A percentile compares a stretch with the other conserved stretches of the same genome.
These are phyloP conservation scores for Barbus barbus DNA, from an alignment of 2,113 vertebrate species.

Conservation along the genomic window DNA sequence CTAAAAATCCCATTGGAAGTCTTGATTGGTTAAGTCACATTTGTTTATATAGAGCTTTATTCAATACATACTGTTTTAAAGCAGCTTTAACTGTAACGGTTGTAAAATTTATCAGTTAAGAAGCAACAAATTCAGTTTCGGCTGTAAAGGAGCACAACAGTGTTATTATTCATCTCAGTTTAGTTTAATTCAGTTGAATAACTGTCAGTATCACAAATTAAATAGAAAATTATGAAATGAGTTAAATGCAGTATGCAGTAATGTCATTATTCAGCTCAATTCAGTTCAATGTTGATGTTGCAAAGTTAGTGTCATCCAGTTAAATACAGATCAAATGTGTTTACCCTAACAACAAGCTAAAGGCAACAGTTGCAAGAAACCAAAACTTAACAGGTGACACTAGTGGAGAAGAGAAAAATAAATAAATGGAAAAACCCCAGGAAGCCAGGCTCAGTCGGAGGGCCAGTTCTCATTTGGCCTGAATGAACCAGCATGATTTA, in stretches of 20 bases:
- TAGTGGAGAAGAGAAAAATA: neutral
- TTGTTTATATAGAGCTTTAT: neutral
- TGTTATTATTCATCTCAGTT: neutral
- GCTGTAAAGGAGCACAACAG: too few species aligned
- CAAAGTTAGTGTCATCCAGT: neutral
- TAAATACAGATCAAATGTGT: neutral
- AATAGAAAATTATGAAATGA: neutral
- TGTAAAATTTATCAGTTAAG: neutral
- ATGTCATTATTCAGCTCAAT: neutral
- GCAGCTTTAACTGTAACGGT: too few species aligned
- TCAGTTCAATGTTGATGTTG: neutral
- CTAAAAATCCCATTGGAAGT: constrained; percentile 51
- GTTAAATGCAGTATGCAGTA: neutral
- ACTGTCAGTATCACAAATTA: neutral
- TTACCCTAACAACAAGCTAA: neutral
- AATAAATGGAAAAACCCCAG: too few species aligned
- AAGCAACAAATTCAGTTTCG: too few species aligned
- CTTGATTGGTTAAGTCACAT: neutral
- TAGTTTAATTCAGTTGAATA: neutral
- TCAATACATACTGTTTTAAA: neutral
- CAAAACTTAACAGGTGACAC: neutral
- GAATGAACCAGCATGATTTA: neutral
- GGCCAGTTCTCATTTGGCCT: neutral
- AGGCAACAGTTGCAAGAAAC: neutral
- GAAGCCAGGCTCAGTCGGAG: neutral